Percentiles rank a stretch among this genome's conserved stretches.
Evolutionary conservation across 2,797 vertebrate species (phyloP).

Genomic region (Buphagus erythrorhynchus): DNA sequence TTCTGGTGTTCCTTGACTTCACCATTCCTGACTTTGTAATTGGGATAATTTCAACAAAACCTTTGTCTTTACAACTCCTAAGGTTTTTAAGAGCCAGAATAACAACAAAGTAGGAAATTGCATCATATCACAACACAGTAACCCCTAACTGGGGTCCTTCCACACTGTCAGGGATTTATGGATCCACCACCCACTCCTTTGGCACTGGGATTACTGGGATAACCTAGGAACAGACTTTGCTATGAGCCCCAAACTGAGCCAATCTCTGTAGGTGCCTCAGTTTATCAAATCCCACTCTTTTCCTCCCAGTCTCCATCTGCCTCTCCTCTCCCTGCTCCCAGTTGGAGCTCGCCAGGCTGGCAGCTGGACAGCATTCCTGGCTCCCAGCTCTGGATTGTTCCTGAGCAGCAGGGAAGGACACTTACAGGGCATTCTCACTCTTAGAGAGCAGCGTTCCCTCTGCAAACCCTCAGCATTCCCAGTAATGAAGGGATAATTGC

Average conservation of each 20-base stretch:
- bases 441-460: not conserved
- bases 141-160: not conserved
- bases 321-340: not conserved
- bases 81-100: not conserved
- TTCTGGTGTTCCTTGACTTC: not conserved
- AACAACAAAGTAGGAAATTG: not conserved
- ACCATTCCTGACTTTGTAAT: not conserved
- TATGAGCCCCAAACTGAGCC: not conserved
- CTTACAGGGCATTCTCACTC: not conserved
- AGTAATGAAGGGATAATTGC: not conserved
- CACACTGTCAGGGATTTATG: not conserved
- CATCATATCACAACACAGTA: not conserved
- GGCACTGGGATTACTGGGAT: not conserved
- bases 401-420: conserved; percentile 7
- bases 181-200: not conserved
- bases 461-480: not conserved
- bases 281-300: not conserved
- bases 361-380: not conserved
- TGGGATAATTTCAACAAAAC: not conserved
- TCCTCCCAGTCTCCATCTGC: not conserved
- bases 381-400: not conserved
- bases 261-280: not conserved
- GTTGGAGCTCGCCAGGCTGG: not conserved
- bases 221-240: not conserved
- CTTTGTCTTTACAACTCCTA: not conserved